phyloP scores from a whole-genome alignment of 2,113 vertebrate genomes.

The Antechinus flavipes region DNA sequence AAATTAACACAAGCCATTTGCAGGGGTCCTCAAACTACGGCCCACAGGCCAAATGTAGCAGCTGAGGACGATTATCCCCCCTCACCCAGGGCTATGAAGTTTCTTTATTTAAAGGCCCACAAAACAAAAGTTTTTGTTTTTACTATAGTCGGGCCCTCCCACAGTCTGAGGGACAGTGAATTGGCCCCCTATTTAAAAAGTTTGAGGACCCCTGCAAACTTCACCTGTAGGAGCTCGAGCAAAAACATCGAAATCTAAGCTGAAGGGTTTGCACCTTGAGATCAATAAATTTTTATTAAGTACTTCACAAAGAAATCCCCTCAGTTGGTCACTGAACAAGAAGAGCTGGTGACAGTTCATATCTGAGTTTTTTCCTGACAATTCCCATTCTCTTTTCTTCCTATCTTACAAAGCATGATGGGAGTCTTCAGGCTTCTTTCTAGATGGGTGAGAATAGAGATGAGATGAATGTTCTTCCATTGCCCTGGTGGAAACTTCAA shows the following conservation, averaged over 20 bases:
- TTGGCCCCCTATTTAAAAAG: no score
- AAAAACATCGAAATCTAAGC: background rate
- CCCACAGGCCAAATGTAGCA: no score
- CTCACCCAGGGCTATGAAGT: no score
- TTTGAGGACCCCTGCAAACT: background rate
- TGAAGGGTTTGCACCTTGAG: background rate
- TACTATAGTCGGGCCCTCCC: no score
- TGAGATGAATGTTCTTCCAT: background rate
- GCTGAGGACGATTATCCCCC: no score
- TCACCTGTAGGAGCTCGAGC: background rate
- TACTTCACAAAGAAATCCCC: background rate
- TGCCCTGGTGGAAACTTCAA: background rate
- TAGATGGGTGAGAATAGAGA: background rate
- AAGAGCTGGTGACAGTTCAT: background rate
- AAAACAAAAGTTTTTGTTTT: no score
- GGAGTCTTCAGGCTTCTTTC: background rate
- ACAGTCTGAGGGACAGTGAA: no score
- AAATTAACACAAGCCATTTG: background rate
- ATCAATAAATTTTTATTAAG: background rate
- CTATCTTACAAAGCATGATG: background rate
- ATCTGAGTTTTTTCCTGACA: background rate
- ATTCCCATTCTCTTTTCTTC: background rate
- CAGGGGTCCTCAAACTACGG: no score
- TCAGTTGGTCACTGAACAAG: background rate
- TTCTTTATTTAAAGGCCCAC: no score